These are phyloP conservation scores for Chrysomela aeneicollis DNA, from an alignment of 2,888 invertebrate genomes.

Conservation along the genomic window DNA sequence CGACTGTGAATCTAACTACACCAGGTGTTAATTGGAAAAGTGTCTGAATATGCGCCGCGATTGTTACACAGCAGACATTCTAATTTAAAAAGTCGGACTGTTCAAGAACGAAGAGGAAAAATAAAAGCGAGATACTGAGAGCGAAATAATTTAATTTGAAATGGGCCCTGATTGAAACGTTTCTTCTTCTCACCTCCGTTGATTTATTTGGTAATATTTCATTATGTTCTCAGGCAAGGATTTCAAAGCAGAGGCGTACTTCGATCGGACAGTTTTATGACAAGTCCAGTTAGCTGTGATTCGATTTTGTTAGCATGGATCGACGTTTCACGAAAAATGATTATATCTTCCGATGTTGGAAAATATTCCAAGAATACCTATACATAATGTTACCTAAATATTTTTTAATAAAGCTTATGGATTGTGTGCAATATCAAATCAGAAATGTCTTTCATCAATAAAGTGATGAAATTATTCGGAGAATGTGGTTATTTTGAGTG, in stretches of 20 bases:
- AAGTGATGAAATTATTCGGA: too few species aligned
- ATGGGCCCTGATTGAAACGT: conserved; percentile 55
- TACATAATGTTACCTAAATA: too few species aligned
- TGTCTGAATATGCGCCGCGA: conserved; percentile 55
- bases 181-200: conserved; percentile 53
- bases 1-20: conserved; percentile 29
- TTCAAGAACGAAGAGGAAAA: conserved; percentile 45
- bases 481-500: too few species aligned
- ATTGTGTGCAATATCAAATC: too few species aligned
- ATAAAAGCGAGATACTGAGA: conserved; percentile 38
- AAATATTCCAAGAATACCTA: too few species aligned
- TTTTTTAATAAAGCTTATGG: too few species aligned
- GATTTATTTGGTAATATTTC: conserved; percentile 51
- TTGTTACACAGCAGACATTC: conserved; percentile 56
- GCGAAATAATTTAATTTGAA: conserved; percentile 57
- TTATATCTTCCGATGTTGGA: too few species aligned
- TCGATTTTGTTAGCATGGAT: neutral
- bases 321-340: too few species aligned
- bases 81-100: conserved; percentile 56
- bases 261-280: neutral
- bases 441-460: too few species aligned
- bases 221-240: conserved; percentile 29
- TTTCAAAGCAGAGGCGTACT: conserved; percentile 22
- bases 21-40: conserved; percentile 60
- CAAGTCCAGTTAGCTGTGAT: neutral